Evolutionary conservation across 2,888 invertebrate species (phyloP).

Genomic region (Elysia crispata): DNA sequence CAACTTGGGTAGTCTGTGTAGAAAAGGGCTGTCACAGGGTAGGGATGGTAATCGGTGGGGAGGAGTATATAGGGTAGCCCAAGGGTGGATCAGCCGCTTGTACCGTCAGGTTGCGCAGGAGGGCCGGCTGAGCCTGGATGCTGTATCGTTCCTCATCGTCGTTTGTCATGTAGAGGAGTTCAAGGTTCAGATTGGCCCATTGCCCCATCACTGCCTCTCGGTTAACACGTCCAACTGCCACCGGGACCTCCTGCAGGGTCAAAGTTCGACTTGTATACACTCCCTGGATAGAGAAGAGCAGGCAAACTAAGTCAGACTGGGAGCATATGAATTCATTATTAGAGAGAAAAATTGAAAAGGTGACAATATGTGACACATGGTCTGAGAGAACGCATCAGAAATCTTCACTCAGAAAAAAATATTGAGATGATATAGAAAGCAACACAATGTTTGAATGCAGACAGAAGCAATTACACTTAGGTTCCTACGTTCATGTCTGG

Average conservation of each 20-base stretch:
- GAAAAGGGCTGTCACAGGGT: constrained; percentile 58
- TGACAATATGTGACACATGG: neutral
- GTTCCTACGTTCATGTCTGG: too few relatives aligned
- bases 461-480: neutral
- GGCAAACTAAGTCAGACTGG: neutral
- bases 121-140: constrained; percentile 78
- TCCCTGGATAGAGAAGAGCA: too few relatives aligned
- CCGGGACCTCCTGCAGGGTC: constrained; percentile 72
- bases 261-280: constrained; percentile 76
- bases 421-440: too few relatives aligned
- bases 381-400: neutral
- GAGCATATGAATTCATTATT: neutral
- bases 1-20: too few relatives aligned
- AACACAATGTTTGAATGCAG: too few relatives aligned
- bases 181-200: constrained; percentile 79
- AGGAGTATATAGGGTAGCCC: constrained; percentile 78
- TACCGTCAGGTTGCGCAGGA: constrained; percentile 78
- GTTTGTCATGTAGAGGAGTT: constrained; percentile 79
- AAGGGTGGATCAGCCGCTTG: constrained; percentile 79
- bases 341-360: neutral
- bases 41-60: constrained; percentile 69
- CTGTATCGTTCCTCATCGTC: constrained; percentile 80
- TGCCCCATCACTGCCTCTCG: constrained; percentile 76
- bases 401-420: too few relatives aligned
- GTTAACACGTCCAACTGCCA: constrained; percentile 76